A percentile compares a stretch with the other conserved stretches of the same genome.
Conservation (phyloP, 2,113 vertebrate genomes). For the Edolisoma coerulescens region DNA sequence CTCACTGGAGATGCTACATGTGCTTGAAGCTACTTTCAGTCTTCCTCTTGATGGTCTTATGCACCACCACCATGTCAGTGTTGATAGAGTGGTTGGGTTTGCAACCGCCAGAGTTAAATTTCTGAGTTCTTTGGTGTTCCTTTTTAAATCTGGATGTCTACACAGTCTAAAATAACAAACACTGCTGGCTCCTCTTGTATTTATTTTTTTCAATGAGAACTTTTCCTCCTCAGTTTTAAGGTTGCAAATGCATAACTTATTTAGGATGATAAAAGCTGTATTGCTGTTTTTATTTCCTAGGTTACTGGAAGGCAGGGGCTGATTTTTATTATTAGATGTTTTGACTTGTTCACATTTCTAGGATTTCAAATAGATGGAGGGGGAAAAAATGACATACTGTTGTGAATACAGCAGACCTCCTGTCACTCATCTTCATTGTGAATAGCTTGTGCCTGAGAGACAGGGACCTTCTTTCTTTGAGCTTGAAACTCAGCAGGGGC, state of each 20-base stretch:
- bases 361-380: background rate
- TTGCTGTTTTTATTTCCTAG: background rate
- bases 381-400: fast-evolving
- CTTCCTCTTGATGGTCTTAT: background rate
- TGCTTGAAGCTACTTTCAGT: background rate
- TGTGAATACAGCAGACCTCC: background rate
- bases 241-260: background rate
- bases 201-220: background rate
- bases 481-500: background rate
- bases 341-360: background rate
- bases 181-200: background rate
- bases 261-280: background rate
- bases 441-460: background rate
- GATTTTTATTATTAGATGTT: background rate
- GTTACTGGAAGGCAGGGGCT: background rate
- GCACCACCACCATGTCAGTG: background rate
- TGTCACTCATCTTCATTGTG: background rate
- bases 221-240: background rate
- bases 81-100: background rate
- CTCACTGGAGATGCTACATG: background rate
- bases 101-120: background rate
- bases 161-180: background rate
- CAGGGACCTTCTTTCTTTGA: background rate
- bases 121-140: background rate
- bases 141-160: background rate